These are phyloP conservation scores for Champsocephalus gunnari DNA, from an alignment of 2,797 vertebrate genomes.

Conservation along the genomic window DNA sequence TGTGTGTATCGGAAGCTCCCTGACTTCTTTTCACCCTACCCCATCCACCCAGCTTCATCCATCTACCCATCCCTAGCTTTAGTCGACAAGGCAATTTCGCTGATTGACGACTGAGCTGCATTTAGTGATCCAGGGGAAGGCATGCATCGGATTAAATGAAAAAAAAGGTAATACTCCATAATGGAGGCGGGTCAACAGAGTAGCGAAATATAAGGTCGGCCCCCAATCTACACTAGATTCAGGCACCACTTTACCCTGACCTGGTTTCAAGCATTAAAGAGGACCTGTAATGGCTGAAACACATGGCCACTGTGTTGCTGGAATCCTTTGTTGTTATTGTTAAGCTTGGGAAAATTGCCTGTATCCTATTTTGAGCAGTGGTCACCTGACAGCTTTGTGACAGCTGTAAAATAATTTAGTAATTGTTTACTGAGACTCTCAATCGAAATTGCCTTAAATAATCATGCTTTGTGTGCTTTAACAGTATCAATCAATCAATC, in stretches of 20 bases:
- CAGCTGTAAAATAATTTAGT: constrained; percentile 58
- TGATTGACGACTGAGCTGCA: constrained; percentile 80
- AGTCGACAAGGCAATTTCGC: constrained; percentile 78
- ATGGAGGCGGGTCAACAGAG: constrained; percentile 63
- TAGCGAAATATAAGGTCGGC: constrained; percentile 52
- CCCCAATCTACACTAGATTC: constrained; percentile 39
- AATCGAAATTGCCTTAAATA: constrained; percentile 47
- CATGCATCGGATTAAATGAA: constrained; percentile 62
- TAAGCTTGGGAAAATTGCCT: constrained; percentile 62
- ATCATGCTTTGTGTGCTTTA: constrained; percentile 6
- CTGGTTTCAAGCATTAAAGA: constrained; percentile 67
- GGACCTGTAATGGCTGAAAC: constrained; percentile 48
- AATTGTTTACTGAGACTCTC: constrained; percentile 48
- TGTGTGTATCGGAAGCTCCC: constrained; percentile 48
- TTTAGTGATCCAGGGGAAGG: constrained; percentile 66
- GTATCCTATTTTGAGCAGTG: constrained; percentile 57
- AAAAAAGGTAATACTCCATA: constrained; percentile 68
- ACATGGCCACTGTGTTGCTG: constrained; percentile 41
- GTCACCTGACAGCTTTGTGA: constrained; percentile 58
- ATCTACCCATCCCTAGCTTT: constrained; percentile 56
- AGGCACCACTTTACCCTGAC: constrained; percentile 63
- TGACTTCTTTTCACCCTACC: constrained; percentile 46
- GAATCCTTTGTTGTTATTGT: constrained; percentile 66
- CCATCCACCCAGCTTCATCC: constrained; percentile 48
- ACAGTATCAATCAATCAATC: neutral